Percentiles rank a stretch among this genome's conserved stretches.
Evolutionary conservation across 2,797 vertebrate species (phyloP).

Genomic region (Rhynchonycteris naso): DNA sequence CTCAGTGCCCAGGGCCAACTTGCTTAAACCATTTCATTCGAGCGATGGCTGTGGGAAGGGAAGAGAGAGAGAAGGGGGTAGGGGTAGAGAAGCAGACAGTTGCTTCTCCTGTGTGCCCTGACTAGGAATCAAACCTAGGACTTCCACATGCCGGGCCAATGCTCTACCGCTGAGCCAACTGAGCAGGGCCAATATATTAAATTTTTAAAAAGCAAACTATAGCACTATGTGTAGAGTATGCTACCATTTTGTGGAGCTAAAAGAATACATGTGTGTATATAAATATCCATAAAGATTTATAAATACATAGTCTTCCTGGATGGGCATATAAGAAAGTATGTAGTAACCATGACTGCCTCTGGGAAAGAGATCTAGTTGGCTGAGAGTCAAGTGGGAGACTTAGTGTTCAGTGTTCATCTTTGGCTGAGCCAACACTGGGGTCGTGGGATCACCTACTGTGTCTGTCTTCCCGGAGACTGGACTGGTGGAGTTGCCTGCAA

Average conservation of each 20-base stretch:
- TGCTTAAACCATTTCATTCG: too few species aligned
- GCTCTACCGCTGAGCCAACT: too few species aligned
- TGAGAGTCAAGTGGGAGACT: background rate
- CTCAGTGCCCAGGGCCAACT: too few species aligned
- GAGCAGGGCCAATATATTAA: background rate
- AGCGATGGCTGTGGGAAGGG: too few species aligned
- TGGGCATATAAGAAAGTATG: background rate
- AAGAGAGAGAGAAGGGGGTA: too few species aligned
- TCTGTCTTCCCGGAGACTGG: background rate
- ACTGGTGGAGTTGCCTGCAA: accelerated
- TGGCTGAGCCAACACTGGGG: background rate
- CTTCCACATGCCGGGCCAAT: too few species aligned
- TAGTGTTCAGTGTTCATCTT: background rate
- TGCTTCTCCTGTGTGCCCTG: too few species aligned
- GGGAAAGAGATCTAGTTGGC: background rate
- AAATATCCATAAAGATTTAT: background rate
- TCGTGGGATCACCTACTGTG: background rate
- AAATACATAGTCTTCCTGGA: background rate
- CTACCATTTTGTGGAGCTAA: background rate
- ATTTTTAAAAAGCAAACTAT: background rate
- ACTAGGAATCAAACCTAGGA: too few species aligned
- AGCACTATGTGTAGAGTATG: background rate
- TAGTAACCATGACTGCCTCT: background rate
- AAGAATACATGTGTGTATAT: background rate
- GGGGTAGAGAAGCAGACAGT: too few species aligned